Evolutionary conservation across 2,888 invertebrate species (phyloP).

Genomic region (Azorinus chamasolen): DNA sequence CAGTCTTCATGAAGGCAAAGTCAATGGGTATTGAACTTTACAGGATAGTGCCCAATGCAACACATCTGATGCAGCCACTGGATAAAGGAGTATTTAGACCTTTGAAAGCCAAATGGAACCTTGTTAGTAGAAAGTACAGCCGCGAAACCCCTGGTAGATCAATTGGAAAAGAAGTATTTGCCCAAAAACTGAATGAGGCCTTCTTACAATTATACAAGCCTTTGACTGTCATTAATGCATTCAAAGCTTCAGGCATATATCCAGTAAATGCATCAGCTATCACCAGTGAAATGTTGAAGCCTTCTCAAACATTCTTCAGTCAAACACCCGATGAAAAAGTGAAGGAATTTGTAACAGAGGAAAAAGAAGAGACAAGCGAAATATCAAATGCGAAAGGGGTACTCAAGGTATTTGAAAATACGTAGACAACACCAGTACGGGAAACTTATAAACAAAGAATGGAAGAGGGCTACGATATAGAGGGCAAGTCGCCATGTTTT

Average conservation of each 20-base stretch:
- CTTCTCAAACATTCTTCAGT: constrained; percentile 26
- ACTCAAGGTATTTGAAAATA: no score
- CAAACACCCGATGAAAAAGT: no score
- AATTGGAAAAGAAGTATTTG: constrained; percentile 53
- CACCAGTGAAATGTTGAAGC: constrained; percentile 33
- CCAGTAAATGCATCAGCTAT: constrained; percentile 27
- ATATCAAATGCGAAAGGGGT: no score
- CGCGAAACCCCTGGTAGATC: constrained; percentile 51
- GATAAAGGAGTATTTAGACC: constrained; percentile 58
- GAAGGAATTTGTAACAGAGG: no score
- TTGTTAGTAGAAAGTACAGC: constrained; percentile 35
- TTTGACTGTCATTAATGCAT: constrained; percentile 33
- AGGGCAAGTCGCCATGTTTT: constrained; percentile 14
- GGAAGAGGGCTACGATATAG: constrained; percentile 7
- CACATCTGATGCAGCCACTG: constrained; percentile 58
- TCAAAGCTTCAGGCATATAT: constrained; percentile 31
- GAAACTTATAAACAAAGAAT: no score
- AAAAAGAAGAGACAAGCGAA: no score
- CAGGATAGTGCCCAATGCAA: constrained; percentile 47
- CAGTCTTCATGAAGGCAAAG: constrained; percentile 35
- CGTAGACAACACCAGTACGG: no score
- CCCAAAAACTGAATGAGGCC: constrained; percentile 36
- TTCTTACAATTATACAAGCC: constrained; percentile 33
- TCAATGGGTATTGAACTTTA: constrained; percentile 53
- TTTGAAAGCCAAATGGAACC: constrained; percentile 51